Evolutionary conservation across 2,797 vertebrate species (phyloP).

Genomic region (Melanotaenia parkinsoni): DNA sequence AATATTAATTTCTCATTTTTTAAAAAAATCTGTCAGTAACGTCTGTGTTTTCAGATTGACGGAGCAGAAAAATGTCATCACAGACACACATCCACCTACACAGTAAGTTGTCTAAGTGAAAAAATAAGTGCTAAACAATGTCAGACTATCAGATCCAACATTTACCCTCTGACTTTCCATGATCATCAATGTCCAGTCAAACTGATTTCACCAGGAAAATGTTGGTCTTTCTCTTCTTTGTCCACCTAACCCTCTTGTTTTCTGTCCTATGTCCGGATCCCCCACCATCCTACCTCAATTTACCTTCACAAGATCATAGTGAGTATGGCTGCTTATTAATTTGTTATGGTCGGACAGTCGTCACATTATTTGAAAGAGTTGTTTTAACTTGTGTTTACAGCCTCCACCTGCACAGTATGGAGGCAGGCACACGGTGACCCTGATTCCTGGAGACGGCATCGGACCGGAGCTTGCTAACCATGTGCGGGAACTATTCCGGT

Average conservation of each 20-base stretch:
- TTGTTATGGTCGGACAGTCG: not conserved
- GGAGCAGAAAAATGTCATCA: not conserved
- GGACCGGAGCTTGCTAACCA: conserved; percentile 92
- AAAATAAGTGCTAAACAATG: not conserved
- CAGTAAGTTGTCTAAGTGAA: not conserved
- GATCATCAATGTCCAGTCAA: not conserved
- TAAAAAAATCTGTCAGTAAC: not conserved
- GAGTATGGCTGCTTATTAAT: not conserved
- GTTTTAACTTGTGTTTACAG: conserved; percentile 71
- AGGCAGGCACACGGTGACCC: conserved; percentile 92
- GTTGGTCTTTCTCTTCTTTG: not conserved
- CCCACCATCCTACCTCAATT: not conserved
- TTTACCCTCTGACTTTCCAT: not conserved
- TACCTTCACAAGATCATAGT: not conserved
- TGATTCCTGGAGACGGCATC: conserved; percentile 95
- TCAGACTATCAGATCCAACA: not conserved
- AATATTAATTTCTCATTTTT: too few relatives aligned
- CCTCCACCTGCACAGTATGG: conserved; percentile 96
- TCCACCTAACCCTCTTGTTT: not conserved
- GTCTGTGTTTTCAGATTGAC: not conserved
- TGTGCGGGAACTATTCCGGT: conserved; percentile 36
- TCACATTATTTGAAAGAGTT: not conserved
- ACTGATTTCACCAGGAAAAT: not conserved
- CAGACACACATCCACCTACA: not conserved
- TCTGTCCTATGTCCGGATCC: not conserved